Base-by-base conservation (phyloP, 2,888 invertebrate species). In the Ariolimax columbianus region DNA sequence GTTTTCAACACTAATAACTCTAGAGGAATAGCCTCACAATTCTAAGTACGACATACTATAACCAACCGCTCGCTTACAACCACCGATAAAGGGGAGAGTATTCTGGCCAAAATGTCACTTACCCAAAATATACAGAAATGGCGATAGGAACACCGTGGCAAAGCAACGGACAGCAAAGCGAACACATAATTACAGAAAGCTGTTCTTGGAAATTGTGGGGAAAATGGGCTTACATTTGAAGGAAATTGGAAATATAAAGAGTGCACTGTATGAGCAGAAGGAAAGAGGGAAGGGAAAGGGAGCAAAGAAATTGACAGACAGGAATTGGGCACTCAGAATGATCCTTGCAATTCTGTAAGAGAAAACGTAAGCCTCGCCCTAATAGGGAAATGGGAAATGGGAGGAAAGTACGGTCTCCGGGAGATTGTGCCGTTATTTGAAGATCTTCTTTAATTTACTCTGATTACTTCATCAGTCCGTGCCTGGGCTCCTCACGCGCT, bases 361-460 rank as follows among this genome's bases (percentile, higher is more conserved):
- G 40, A 72, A 72, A 72, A 40, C 38, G 40, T 38, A 40, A 72
- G 40, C 40, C 40, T 3, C 23, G 38, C 26, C 23, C 72, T 40
- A 40, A 72, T 40, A 40, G 40, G 72, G 72, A n/a, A 72, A 72
- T 11, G 23, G 19, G 72, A 26, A 40, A 72, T 23, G 38, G 72
- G 72, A 19, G 72, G 72, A 40, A 9, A n/a, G 72, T 40, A 19
- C 2, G 23, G 38, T 6, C 38, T 1, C 6, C 6, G 72, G 38
- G 6, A 14, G 72, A 38, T 38, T 38, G 38, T 23, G 40, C 38
- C 72, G 72, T 72, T 72, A 72, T 72, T 72, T 72, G 72, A 40
- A 72, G 72, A 72, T 72, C 72, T 72, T 26, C 72, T 72, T 72
- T 72, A 72, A 72, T 72, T 72, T 72, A 72, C 72, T 72, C 72